Percentiles rank a stretch among this genome's conserved stretches.
These are phyloP conservation scores for Cinclus mexicanus DNA, from an alignment of 2,113 vertebrate genomes.

Conservation along the genomic window DNA sequence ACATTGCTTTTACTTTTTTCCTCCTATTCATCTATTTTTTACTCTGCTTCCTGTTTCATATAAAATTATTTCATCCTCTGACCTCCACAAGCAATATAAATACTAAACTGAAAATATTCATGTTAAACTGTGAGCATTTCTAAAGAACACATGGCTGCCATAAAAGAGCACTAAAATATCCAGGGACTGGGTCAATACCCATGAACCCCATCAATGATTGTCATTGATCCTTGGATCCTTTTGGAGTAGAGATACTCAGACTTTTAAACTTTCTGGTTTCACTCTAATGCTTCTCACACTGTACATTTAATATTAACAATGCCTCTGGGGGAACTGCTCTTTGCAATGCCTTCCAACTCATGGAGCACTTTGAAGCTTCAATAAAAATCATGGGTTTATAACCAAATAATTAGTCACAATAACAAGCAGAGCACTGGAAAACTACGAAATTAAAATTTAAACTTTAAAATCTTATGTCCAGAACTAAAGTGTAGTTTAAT, in stretches of 20 bases:
- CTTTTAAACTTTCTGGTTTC: neutral
- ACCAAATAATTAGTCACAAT: neutral
- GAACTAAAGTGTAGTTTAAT: neutral
- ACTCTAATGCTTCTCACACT: neutral
- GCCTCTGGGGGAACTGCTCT: neutral
- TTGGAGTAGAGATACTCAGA: neutral
- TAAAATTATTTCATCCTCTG: neutral
- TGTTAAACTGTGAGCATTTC: neutral
- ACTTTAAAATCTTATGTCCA: neutral
- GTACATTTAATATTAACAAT: neutral
- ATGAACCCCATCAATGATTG: neutral
- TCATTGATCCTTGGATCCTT: neutral
- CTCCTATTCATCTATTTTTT: neutral
- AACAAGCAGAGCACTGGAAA: neutral
- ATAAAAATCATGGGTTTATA: neutral
- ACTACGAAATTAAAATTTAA: neutral
- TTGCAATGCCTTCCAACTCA: neutral
- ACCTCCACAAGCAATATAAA: neutral
- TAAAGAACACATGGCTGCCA: neutral
- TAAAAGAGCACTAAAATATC: neutral
- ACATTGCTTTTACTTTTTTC: neutral
- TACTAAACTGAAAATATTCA: neutral
- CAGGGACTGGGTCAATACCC: neutral
- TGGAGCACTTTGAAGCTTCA: neutral
- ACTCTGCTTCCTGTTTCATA: neutral